These are phyloP conservation scores for Hydropsyche tenuis DNA, from an alignment of 1,140 invertebrate species.

Conservation along the genomic window DNA sequence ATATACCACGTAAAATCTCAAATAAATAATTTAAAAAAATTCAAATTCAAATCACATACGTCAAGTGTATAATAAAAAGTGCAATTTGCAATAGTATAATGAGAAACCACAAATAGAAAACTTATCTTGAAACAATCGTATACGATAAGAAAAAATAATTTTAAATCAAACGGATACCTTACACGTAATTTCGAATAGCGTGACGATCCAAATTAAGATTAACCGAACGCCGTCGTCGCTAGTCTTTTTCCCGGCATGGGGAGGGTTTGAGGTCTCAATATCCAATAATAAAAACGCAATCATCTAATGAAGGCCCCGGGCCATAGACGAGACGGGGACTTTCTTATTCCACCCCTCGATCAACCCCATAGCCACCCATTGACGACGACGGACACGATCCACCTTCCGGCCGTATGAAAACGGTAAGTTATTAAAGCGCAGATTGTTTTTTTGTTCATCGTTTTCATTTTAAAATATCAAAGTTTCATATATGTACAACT, in stretches of 20 bases:
- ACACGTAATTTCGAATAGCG: background rate
- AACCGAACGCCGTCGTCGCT: background rate
- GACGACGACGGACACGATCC: background rate
- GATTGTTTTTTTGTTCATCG: too few relatives aligned
- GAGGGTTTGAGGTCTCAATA: constrained; percentile 41
- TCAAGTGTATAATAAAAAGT: too few relatives aligned
- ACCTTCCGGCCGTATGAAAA: background rate
- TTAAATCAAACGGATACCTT: too few relatives aligned
- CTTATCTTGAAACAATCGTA: too few relatives aligned
- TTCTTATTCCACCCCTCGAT: constrained; percentile 18
- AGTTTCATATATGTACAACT: too few relatives aligned
- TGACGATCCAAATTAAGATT: constrained; percentile 22
- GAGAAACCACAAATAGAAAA: too few relatives aligned
- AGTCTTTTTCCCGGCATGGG: background rate
- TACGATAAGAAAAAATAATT: too few relatives aligned
- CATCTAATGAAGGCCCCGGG: constrained; percentile 48
- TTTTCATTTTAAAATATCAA: too few relatives aligned
- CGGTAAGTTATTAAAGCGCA: background rate
- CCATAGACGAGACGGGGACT: background rate
- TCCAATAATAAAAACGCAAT: constrained; percentile 51
- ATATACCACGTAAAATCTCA: too few relatives aligned
- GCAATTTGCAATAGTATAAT: too few relatives aligned
- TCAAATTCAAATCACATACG: too few relatives aligned
- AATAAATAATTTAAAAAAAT: too few relatives aligned
- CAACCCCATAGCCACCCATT: background rate